Conservation (phyloP, 1,140 invertebrate genomes). For the Arion vulgaris region DNA sequence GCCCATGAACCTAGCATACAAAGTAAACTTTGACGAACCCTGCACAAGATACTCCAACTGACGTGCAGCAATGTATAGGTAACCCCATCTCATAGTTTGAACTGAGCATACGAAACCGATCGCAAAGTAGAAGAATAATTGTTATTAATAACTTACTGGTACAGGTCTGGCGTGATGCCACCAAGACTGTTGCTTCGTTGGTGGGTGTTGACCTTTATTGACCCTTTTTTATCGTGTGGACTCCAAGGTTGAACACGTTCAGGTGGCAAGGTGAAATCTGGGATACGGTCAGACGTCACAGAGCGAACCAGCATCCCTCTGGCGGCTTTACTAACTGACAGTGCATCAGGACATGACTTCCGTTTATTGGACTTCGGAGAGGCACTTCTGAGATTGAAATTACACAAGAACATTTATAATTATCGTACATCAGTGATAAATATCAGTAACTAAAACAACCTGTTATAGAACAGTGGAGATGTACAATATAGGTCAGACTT, state of each 20-base stretch:
- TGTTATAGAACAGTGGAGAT: too few species aligned
- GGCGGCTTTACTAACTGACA: slow-evolving; percentile 20
- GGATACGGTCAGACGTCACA: slow-evolving; percentile 55
- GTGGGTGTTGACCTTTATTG: neutral
- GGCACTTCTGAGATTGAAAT: slow-evolving; percentile 37
- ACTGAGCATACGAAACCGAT: too few species aligned
- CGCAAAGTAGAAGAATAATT: too few species aligned
- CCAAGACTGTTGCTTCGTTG: slow-evolving; percentile 52
- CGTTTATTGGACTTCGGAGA: slow-evolving; percentile 55
- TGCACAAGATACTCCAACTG: too few species aligned
- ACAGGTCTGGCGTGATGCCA: slow-evolving; percentile 58
- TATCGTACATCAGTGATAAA: too few species aligned
- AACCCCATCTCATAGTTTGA: too few species aligned
- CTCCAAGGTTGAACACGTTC: slow-evolving; percentile 60
- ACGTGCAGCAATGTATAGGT: too few species aligned
- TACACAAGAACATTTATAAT: too few species aligned
- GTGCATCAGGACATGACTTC: slow-evolving; percentile 55
- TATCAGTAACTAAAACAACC: too few species aligned
- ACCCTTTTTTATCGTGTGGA: slow-evolving; percentile 29
- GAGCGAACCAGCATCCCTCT: slow-evolving; percentile 51
- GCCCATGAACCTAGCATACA: too few species aligned
- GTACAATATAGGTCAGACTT: too few species aligned
- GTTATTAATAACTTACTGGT: slow-evolving; percentile 51
- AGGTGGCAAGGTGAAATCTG: slow-evolving; percentile 61
- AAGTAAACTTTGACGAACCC: too few species aligned